Percentiles rank a stretch among this genome's conserved stretches.
Evolutionary conservation across 2,888 invertebrate genomes (phyloP).

Genomic region (Caenorhabditis auriculariae): DNA sequence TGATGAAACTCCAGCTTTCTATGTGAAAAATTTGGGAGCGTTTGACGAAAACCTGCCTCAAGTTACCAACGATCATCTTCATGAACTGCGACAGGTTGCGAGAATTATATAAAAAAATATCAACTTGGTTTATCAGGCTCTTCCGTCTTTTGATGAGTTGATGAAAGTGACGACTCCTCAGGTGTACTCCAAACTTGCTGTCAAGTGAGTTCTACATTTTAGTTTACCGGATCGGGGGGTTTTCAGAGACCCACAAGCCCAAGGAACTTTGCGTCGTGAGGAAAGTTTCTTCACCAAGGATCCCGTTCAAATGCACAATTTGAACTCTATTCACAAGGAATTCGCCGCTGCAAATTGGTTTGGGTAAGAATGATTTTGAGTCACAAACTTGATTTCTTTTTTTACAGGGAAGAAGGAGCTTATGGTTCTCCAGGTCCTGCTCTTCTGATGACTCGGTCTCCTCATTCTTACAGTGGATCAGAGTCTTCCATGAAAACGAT

Average conservation of each 20-base stretch:
- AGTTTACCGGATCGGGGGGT: not conserved
- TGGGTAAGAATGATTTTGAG: too few species aligned
- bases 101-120: too few species aligned
- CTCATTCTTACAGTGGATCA: constrained; percentile 6
- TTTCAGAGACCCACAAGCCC: not conserved
- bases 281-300: constrained; percentile 55
- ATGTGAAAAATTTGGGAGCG: constrained; percentile 63
- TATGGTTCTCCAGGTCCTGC: constrained; percentile 41
- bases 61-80: constrained; percentile 43
- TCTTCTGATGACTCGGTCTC: constrained; percentile 32
- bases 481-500: constrained; percentile 13
- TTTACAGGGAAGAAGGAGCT: constrained; percentile 42
- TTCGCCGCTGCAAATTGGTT: constrained; percentile 44
- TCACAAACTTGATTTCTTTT: too few species aligned
- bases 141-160: constrained; percentile 19
- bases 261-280: constrained; percentile 33
- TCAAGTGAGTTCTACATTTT: constrained; percentile 5
- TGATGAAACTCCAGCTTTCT: constrained; percentile 81
- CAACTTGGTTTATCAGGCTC: constrained; percentile 20
- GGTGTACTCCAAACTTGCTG: constrained; percentile 8
- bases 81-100: too few species aligned
- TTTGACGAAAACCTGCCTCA: constrained; percentile 51
- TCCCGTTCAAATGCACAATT: constrained; percentile 35
- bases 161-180: constrained; percentile 21
- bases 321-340: constrained; percentile 46